Evolutionary conservation across 2,797 vertebrate species (phyloP).

Genomic region (Anomalospiza imberbis): DNA sequence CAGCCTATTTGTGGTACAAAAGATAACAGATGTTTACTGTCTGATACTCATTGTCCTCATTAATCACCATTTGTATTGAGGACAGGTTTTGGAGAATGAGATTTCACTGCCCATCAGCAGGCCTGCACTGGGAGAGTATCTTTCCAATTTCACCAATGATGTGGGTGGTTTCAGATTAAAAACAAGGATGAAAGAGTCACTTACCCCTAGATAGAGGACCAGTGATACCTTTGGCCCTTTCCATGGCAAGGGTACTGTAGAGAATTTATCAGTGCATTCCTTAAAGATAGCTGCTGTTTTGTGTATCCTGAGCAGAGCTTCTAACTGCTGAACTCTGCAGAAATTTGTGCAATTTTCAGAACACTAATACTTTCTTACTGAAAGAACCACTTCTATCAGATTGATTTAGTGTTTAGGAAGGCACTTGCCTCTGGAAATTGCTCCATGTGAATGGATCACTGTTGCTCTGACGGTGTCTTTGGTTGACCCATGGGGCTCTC

Average conservation of each 20-base stretch:
- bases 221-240: not conserved
- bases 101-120: not conserved
- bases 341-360: not conserved
- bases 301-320: accelerated
- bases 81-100: not conserved
- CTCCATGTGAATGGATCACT: accelerated
- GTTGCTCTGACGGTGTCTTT: not conserved
- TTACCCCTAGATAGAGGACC: not conserved
- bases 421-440: not conserved
- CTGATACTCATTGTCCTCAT: not conserved
- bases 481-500: not conserved
- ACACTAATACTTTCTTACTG: not conserved
- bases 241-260: not conserved
- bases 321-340: not conserved
- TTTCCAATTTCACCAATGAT: not conserved
- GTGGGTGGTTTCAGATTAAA: not conserved
- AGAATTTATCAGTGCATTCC: not conserved
- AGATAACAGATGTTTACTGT: not conserved
- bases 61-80: not conserved
- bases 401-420: not conserved
- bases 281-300: not conserved
- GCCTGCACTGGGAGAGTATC: not conserved
- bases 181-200: not conserved
- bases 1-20: not conserved
- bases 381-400: not conserved